Percentiles rank a stretch among this genome's conserved stretches.
These are phyloP conservation scores for Melanaphis sacchari DNA, from an alignment of 1,140 invertebrate genomes.

Conservation along the genomic window DNA sequence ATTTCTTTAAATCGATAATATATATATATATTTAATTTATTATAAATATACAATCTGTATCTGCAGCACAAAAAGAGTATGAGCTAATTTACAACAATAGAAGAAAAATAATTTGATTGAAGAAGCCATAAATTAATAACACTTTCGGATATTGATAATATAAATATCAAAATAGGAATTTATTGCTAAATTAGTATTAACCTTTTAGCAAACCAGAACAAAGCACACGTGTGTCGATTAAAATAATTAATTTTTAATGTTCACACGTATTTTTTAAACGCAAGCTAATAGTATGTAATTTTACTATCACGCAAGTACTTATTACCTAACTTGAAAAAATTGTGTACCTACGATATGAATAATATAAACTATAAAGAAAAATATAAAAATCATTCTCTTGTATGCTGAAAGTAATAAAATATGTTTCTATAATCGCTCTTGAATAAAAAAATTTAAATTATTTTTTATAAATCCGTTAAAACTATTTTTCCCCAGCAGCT, in stretches of 20 bases:
- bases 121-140: no score
- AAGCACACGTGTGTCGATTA: neutral
- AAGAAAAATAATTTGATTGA: no score
- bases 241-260: neutral
- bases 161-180: neutral
- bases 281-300: neutral
- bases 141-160: no score
- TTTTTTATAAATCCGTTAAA: neutral
- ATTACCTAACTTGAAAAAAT: neutral
- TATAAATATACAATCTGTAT: no score
- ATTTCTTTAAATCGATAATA: neutral
- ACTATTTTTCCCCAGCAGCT: neutral
- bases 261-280: neutral
- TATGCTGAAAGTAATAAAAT: neutral
- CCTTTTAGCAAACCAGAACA: neutral
- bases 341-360: no score
- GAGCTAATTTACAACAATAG: no score
- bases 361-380: neutral
- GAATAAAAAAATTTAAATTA: neutral
- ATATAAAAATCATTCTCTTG: neutral
- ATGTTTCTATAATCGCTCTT: neutral
- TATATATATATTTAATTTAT: no score
- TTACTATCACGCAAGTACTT: neutral
- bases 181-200: constrained; percentile 5
- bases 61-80: no score